Conservation (phyloP, 2,113 vertebrate genomes). For the Egretta garzetta region DNA sequence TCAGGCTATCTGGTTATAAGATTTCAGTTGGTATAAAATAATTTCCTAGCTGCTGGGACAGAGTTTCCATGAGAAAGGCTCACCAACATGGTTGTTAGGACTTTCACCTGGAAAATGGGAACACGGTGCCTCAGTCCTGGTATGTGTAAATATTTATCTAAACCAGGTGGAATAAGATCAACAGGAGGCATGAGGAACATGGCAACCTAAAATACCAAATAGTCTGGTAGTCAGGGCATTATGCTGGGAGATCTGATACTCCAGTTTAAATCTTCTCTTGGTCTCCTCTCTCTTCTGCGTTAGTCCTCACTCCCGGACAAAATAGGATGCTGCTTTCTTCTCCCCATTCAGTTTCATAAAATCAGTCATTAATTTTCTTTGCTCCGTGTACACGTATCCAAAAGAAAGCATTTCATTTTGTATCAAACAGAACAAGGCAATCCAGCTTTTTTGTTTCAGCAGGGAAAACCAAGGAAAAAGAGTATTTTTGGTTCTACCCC, state of each 20-base stretch:
- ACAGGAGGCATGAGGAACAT: constrained; percentile 13
- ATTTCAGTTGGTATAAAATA: neutral
- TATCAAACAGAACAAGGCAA: neutral
- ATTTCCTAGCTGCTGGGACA: rapidly evolving
- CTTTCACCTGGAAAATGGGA: constrained; percentile 52
- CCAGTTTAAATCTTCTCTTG: neutral
- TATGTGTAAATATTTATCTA: constrained; percentile 63
- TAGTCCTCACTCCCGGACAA: neutral
- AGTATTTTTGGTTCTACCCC: neutral
- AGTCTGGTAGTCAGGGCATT: neutral
- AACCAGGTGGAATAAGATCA: constrained; percentile 58
- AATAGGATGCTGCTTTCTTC: neutral
- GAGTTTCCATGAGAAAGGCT: neutral
- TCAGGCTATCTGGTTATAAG: neutral
- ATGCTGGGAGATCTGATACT: neutral
- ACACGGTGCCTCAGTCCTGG: constrained; percentile 34
- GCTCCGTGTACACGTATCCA: neutral
- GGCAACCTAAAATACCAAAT: constrained; percentile 11
- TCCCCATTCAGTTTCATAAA: neutral
- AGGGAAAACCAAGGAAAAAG: neutral
- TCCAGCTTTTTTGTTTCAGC: neutral
- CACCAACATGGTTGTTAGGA: neutral
- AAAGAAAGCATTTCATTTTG: neutral
- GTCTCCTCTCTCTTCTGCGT: neutral
- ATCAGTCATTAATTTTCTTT: neutral